Conservation (phyloP, 2,113 vertebrate species). For the Pterocles gutturalis region DNA sequence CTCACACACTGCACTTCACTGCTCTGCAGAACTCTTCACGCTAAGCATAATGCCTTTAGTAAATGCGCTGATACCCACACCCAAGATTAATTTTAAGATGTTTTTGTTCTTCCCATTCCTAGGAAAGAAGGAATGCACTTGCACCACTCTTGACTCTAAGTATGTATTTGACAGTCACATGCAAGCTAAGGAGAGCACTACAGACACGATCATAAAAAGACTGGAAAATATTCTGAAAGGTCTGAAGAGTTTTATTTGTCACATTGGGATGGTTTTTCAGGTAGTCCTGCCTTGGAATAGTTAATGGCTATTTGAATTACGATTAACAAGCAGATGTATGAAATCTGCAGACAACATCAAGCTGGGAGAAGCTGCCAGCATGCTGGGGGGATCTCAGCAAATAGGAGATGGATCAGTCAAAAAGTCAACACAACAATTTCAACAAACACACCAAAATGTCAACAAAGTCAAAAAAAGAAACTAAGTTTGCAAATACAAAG, state of each 20-base stretch:
- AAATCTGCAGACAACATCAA: background rate
- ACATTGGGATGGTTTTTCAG: background rate
- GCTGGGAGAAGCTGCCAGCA: background rate
- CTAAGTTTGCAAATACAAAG: background rate
- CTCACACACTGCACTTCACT: background rate
- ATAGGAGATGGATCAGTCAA: background rate
- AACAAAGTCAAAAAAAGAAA: background rate
- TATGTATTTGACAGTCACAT: background rate
- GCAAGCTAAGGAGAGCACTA: background rate
- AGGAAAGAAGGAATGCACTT: conserved; percentile 19
- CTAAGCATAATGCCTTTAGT: background rate
- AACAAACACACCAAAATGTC: background rate
- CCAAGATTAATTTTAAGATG: background rate
- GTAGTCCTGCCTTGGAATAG: background rate
- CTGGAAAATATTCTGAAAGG: background rate
- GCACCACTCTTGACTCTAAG: background rate
- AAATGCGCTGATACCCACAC: background rate
- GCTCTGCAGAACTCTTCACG: background rate
- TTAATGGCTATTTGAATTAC: background rate
- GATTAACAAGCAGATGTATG: background rate
- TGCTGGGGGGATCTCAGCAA: fast-evolving
- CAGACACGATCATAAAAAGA: background rate
- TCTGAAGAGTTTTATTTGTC: background rate
- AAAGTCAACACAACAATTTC: background rate
- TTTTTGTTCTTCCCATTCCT: background rate